phyloP scores from a whole-genome alignment of 2,797 vertebrate genomes.

The Tapera naevia region DNA sequence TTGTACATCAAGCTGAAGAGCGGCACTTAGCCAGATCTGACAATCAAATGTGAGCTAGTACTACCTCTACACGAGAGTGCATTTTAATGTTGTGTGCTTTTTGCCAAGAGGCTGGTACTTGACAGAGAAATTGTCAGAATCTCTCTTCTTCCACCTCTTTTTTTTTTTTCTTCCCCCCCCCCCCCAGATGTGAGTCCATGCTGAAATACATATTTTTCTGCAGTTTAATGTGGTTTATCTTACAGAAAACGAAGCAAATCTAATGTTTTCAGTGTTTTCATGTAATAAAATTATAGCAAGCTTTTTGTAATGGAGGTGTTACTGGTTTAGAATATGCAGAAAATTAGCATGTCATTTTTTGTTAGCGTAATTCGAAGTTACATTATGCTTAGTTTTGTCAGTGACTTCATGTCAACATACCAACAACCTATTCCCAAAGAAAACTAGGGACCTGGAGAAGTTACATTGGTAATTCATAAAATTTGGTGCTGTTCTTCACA shows the following conservation, averaged over 20 bases:
- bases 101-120: constrained; percentile 81
- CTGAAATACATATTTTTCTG: neutral
- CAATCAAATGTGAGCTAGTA: constrained; percentile 58
- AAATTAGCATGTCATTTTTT: neutral
- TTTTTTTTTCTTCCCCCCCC: too few species aligned
- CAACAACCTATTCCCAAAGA: neutral
- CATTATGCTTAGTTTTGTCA: neutral
- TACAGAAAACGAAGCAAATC: neutral
- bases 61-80: constrained; percentile 72
- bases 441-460: neutral
- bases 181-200: neutral
- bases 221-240: neutral
- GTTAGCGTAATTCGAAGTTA: constrained; percentile 3
- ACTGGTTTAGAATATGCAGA: neutral
- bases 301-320: neutral
- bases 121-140: constrained; percentile 77
- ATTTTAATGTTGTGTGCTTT: constrained; percentile 82
- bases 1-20: constrained; percentile 65
- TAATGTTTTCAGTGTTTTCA: neutral
- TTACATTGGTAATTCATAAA: neutral
- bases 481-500: neutral
- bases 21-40: constrained; percentile 71
- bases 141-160: neutral
- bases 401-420: neutral
- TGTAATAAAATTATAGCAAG: neutral